These are phyloP conservation scores for Monochamus alternatus DNA, from an alignment of 2,888 invertebrate genomes.

Conservation along the genomic window DNA sequence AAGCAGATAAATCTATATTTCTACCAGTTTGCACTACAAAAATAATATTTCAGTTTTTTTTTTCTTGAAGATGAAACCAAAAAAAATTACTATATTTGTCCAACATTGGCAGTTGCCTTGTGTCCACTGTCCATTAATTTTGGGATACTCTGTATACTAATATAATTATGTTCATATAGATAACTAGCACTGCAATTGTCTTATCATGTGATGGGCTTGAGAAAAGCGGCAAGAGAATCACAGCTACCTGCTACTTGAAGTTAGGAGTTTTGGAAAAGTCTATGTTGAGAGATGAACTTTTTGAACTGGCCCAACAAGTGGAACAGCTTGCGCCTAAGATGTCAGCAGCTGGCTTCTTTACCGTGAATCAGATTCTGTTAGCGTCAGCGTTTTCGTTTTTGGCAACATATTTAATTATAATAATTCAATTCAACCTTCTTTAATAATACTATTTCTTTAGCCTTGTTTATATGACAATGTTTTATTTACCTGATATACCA, in stretches of 20 bases:
- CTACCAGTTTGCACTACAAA: no score
- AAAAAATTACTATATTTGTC: no score
- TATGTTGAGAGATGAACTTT: constrained; percentile 2
- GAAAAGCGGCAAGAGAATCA: constrained; percentile 16
- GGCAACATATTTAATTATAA: constrained; percentile 16
- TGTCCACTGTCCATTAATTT: no score
- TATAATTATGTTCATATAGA: no score
- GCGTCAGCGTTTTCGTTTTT: constrained; percentile 22
- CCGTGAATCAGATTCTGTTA: constrained; percentile 20
- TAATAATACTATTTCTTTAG: no score
- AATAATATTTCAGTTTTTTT: no score
- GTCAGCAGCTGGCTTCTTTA: constrained; percentile 24
- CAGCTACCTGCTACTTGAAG: constrained; percentile 18
- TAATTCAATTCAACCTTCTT: constrained; percentile 24
- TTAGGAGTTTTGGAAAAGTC: constrained; percentile 7
- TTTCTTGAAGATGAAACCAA: no score
- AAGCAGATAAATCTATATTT: no score
- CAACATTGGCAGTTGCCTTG: no score
- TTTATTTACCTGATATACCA: no score
- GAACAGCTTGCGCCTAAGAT: constrained; percentile 11
- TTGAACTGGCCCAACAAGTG: constrained; percentile 3
- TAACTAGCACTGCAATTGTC: background rate
- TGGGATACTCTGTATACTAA: no score
- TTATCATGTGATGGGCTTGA: constrained; percentile 24
- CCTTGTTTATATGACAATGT: no score